Evolutionary conservation across 92 coral and sea anemone species (phyloP), one percentile per base, ranked within the genome.

Genomic region (Metridium senile): DNA sequence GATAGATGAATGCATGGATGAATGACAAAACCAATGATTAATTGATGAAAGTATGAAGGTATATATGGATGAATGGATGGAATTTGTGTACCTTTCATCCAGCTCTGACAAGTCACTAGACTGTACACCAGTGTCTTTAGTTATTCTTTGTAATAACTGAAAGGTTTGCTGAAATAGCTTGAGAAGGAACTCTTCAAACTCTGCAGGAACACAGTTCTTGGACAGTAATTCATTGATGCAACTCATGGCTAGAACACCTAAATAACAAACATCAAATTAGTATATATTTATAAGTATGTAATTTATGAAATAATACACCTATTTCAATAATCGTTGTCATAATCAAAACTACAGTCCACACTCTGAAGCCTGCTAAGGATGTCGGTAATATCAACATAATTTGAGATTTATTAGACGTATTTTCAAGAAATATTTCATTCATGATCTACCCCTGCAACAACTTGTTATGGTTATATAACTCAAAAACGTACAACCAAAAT

Each of bases 161-260:
- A 92, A 95, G 47, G 99, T 92, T 85, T 95, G 99, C 75, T 95
- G 99, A 71, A 95, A 95, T 75, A 95, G 66, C 87, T 90, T 92
- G 75, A 95, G 77, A n/a, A 95, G 81, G 81, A 89, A 95, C 76
- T 95, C 99, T 43, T 95, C 99, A 78, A 92, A 95, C 68, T 95
- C 99, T 0, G 89, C 93, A 7, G 99, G 99, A 0, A 95, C 97
- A 82, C 99, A 95, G 79, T 95, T 95, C 90, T 95, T 95, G 30
- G 99, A 87, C 70, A 95, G 70, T 32, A 95, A 56, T 71, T 95
- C 99, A 84, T 95, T 95, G 54, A 95, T 91, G 54, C 99, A 95
- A 43, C 93, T 83, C 99, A 95, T 95, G 34, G 99, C 99, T 33
- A 84, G 84, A 39, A 95, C 92, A 65, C 99, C 99, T 95, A 33